These are phyloP conservation scores for Tiliacea citrago DNA, from an alignment of 2,888 invertebrate genomes.

Conservation along the genomic window DNA sequence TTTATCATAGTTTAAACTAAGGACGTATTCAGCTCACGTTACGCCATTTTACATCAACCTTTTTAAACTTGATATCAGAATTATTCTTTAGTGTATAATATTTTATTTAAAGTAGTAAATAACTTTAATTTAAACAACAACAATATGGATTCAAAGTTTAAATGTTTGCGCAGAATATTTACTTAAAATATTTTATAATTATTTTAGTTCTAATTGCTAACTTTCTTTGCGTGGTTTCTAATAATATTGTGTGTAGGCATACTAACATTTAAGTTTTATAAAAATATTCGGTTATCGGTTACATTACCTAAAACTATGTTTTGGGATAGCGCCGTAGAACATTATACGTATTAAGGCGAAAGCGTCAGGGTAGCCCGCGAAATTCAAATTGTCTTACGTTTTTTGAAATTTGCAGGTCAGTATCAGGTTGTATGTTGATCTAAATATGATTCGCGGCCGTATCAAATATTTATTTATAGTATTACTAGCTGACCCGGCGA, in stretches of 20 bases:
- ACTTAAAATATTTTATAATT: constrained; percentile 13
- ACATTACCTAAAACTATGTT: constrained; percentile 5
- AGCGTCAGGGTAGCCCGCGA: too few relatives aligned
- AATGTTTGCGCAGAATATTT: constrained; percentile 23
- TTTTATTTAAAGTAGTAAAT: constrained; percentile 20
- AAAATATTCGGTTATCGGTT: constrained; percentile 13
- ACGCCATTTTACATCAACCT: constrained; percentile 16
- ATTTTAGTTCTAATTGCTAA: constrained; percentile 30
- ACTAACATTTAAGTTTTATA: constrained; percentile 38
- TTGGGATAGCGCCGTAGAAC: not conserved
- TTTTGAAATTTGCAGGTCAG: too few relatives aligned
- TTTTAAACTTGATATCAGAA: constrained; percentile 10
- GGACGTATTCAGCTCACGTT: constrained; percentile 67
- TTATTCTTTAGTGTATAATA: constrained; percentile 12
- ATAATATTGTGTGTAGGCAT: constrained; percentile 37
- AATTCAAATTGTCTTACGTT: too few relatives aligned
- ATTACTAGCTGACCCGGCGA: too few relatives aligned
- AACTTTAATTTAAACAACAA: not conserved
- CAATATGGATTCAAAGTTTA: not conserved
- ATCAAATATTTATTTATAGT: too few relatives aligned
- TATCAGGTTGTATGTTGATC: too few relatives aligned
- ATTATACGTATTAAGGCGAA: constrained; percentile 36
- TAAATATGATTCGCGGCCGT: too few relatives aligned
- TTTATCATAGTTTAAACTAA: constrained; percentile 73
- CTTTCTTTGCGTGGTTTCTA: constrained; percentile 18